Percentiles rank a stretch among this genome's conserved stretches.
phyloP scores from a whole-genome alignment of 2,797 vertebrate genomes.

The Kryptolebias ocellatus region DNA sequence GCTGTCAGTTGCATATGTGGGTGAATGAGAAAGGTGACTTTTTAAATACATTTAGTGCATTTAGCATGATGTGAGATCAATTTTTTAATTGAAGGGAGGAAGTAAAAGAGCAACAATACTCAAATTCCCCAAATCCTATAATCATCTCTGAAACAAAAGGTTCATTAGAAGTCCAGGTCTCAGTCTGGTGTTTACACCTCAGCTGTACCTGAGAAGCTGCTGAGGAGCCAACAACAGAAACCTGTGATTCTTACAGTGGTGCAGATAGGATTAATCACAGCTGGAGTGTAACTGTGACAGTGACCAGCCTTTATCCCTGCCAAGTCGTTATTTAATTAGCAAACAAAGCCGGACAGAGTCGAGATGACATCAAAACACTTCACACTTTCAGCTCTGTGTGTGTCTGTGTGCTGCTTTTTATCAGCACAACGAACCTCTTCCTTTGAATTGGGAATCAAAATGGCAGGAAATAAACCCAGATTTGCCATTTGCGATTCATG shows the following conservation, averaged over 20 bases:
- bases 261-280: conserved; percentile 50
- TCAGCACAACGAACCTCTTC: conserved; percentile 28
- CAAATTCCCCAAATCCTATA: neutral
- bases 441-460: conserved; percentile 57
- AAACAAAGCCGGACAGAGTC: conserved; percentile 56
- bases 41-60: neutral
- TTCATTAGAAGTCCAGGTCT: conserved; percentile 3
- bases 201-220: conserved; percentile 32
- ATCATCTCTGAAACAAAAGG: neutral
- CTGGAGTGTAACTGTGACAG: conserved; percentile 55
- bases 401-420: conserved; percentile 35
- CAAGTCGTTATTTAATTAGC: conserved; percentile 58
- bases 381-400: conserved; percentile 31
- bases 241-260: conserved; percentile 24
- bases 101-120: neutral
- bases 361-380: conserved; percentile 54
- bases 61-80: too few relatives aligned
- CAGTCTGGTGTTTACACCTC: conserved; percentile 24
- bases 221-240: conserved; percentile 28
- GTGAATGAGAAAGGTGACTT: neutral
- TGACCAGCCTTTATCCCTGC: conserved; percentile 48
- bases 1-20: neutral
- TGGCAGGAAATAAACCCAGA: conserved; percentile 59
- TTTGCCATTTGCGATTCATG: conserved; percentile 64
- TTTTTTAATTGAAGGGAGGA: neutral